Base-by-base conservation (phyloP, 2,113 vertebrate genomes). In the Protomyctophum bolini region DNA sequence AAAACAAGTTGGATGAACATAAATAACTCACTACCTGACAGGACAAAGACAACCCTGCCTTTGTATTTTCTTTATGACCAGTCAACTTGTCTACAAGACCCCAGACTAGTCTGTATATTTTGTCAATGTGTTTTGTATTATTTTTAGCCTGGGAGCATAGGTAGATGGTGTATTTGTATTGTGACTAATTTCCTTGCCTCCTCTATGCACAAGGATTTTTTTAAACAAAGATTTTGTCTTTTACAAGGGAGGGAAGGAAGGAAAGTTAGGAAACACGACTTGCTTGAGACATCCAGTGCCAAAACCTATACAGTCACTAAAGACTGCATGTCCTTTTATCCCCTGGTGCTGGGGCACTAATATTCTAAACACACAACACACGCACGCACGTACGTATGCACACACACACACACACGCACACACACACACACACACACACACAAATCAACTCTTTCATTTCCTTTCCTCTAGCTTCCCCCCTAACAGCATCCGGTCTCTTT, bases 291-390 rank as follows among this genome's bases (percentile, higher is more conserved):
- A 41, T 41, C 33, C 33, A 41, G 33, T 41, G 33, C 83, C 85
- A 83, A 75, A 67, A 71, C 49, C 63, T 51, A 41, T 51, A 41
- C 33, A 77, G 67, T 58, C 79, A 66, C 75, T 54, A 49, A 83
- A 79, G 7, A 89, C 86, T 86, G 74, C 85, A 87, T 89, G 88
- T 88, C 81, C 85, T 67, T 11, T 82, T 41, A 73, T 79, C 72
- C 15, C 21, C 56, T 85, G 79, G 83, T 80, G 87, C 88, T 87
- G 86, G 54, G 59, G 70, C 61, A 10, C 58, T 10, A 49, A 57
- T 79, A 76, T 84, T 86, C 83, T 71, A 71, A 69, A 78, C 51
- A 58, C 33, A 55, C 21, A 10, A n/a, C 50, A 60, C 51, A 69
- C 60, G 33, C 15, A 68, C 71, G 46, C 63, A 72, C 60, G 10